Base-by-base conservation (phyloP, 2,113 vertebrate species). In the Passer montanus region DNA sequence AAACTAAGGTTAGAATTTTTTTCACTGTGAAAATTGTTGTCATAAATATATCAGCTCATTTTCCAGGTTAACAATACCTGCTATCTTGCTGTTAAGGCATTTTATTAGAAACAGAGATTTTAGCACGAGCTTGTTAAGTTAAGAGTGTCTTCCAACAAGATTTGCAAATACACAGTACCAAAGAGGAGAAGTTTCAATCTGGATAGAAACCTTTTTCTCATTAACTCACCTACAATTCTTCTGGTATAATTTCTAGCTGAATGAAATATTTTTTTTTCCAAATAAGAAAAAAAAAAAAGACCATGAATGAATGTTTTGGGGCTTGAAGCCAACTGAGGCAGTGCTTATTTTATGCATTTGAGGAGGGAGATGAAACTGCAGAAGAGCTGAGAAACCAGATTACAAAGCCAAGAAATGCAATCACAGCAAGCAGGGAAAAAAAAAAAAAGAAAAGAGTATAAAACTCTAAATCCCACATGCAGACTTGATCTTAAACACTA, bases 371-470 rank as follows among this genome's bases (percentile, higher is more conserved):
- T 93, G 93, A 92, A 86, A 92, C 93, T 97, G 87, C 94, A 91
- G 94, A 97, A 95, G 76, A 96, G 62, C 83, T 17, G 94, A 92
- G 95, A 97, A 97, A 95, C 93, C 11, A 39, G 84, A 94, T 94
- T 95, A 95, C 86, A 91, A 95, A 95, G 95, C 92, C 94, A 97
- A 97, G 95, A 96, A 97, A 94, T 95, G 75, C 93, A 96, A 96
- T 96, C 88, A 76, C 43, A 91, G 86, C 58, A 90, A 96, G 76
- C 4, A 68, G 56, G 11, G 11, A 21, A 30, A 70, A 75, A 55
- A 55, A 30, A 37, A 75, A 12, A 55, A 26, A 78, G 8, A n/a
- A 4, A 74, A 31, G 66, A 92, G 39, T 13, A 41, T 79, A 83
- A 87, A 89, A 90, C 77, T 55, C 68, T 55, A 93, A 97, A 95